These are phyloP conservation scores for Bellardia pandia DNA, from an alignment of 2,888 invertebrate genomes.

Conservation along the genomic window DNA sequence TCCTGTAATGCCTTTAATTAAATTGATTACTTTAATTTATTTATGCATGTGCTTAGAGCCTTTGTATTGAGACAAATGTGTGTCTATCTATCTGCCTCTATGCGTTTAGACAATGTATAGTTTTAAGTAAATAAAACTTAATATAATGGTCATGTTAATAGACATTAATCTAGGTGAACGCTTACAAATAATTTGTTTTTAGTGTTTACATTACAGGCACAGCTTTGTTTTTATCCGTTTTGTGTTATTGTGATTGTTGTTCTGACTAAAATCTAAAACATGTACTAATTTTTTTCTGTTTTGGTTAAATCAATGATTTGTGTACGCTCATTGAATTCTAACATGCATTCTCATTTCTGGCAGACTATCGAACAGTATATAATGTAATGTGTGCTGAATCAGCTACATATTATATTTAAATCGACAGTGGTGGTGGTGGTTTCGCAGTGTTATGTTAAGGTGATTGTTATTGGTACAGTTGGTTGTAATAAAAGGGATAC, in stretches of 20 bases:
- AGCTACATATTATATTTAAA: constrained; percentile 34
- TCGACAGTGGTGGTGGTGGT: background rate
- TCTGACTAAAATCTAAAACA: constrained; percentile 10
- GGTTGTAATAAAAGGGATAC: background rate
- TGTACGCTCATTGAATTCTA: constrained; percentile 54
- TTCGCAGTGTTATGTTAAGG: background rate
- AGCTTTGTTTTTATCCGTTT: constrained; percentile 1
- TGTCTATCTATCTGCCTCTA: background rate
- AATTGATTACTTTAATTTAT: constrained; percentile 50
- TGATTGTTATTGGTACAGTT: background rate
- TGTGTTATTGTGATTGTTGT: constrained; percentile 6
- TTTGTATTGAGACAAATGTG: background rate
- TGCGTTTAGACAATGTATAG: background rate
- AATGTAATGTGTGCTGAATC: constrained; percentile 32
- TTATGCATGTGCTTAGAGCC: background rate
- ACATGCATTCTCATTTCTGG: constrained; percentile 21
- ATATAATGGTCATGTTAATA: constrained; percentile 55
- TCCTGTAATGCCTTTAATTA: constrained; percentile 38
- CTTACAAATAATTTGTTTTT: constrained; percentile 49
- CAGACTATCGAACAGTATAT: background rate
- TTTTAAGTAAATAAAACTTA: constrained; percentile 37
- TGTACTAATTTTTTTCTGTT: constrained; percentile 8
- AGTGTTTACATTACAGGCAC: background rate
- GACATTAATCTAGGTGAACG: constrained; percentile 56
- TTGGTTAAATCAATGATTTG: constrained; percentile 41